Conservation (phyloP, 2,113 vertebrate species). For the Procavia capensis region DNA sequence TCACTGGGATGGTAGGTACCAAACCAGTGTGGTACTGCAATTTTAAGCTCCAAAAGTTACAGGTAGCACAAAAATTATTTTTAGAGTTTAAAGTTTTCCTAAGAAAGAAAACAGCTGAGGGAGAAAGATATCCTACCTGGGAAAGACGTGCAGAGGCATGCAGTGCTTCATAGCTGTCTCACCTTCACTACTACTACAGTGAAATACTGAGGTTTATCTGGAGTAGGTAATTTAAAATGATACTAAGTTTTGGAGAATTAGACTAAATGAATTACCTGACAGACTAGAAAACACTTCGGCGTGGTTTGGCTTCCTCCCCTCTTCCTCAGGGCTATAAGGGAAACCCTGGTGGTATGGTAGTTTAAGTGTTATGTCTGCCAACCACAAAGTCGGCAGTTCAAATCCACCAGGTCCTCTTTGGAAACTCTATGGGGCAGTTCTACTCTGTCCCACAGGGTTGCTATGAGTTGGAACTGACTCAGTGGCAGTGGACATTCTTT, state of each 20-base stretch:
- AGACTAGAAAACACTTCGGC: conserved; percentile 45
- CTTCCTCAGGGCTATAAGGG: neutral
- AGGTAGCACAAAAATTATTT: conserved; percentile 58
- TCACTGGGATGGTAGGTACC: conserved; percentile 15
- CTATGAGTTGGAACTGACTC: too few species aligned
- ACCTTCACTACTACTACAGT: neutral
- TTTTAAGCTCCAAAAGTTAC: conserved; percentile 67
- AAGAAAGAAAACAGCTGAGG: conserved; percentile 54
- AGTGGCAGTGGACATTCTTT: too few species aligned
- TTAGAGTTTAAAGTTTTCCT: conserved; percentile 58
- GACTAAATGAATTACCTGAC: conserved; percentile 21
- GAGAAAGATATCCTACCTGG: conserved; percentile 11
- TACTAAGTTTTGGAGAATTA: conserved; percentile 17
- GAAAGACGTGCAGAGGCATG: neutral
- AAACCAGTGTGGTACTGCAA: conserved; percentile 38
- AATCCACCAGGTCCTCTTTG: too few species aligned
- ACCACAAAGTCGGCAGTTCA: too few species aligned
- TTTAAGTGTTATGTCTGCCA: too few species aligned
- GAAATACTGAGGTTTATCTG: conserved; percentile 34
- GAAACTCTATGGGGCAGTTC: too few species aligned
- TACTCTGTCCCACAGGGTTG: too few species aligned
- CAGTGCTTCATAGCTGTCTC: neutral
- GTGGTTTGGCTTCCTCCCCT: neutral
- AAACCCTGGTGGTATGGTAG: too few species aligned
- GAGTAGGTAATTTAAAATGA: conserved; percentile 15